Conservation (phyloP, 2,797 vertebrate species). For the Lepilemur ruficaudatus region DNA sequence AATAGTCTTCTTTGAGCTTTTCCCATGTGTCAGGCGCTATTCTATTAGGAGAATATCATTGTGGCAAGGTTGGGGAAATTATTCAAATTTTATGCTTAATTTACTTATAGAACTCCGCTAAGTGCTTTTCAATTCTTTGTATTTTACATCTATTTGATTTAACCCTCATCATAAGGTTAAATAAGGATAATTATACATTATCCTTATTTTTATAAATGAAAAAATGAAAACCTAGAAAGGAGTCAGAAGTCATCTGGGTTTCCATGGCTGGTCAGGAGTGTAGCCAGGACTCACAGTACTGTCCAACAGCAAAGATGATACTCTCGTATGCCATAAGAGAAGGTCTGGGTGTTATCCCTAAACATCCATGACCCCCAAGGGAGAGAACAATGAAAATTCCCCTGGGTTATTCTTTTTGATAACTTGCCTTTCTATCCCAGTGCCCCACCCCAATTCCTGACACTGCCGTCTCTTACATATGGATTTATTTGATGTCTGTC, state of each 20-base stretch:
- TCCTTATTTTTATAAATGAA: background rate
- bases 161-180: background rate
- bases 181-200: background rate
- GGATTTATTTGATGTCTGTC: background rate
- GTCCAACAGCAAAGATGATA: background rate
- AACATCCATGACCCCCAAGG: background rate
- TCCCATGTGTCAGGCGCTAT: background rate
- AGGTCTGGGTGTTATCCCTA: background rate
- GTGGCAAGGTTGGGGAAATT: background rate
- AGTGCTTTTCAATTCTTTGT: background rate
- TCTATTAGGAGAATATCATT: background rate
- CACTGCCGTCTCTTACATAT: background rate
- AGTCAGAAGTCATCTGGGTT: background rate
- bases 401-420: background rate
- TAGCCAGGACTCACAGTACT: background rate
- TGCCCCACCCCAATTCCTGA: background rate
- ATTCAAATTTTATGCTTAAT: background rate
- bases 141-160: background rate
- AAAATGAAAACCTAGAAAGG: background rate
- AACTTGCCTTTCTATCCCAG: background rate
- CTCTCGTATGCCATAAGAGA: rapidly evolving
- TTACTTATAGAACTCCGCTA: background rate
- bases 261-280: background rate
- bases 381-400: background rate
- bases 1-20: background rate